Evolutionary conservation across 2,113 vertebrate genomes (phyloP).

Genomic region (Agapornis roseicollis): DNA sequence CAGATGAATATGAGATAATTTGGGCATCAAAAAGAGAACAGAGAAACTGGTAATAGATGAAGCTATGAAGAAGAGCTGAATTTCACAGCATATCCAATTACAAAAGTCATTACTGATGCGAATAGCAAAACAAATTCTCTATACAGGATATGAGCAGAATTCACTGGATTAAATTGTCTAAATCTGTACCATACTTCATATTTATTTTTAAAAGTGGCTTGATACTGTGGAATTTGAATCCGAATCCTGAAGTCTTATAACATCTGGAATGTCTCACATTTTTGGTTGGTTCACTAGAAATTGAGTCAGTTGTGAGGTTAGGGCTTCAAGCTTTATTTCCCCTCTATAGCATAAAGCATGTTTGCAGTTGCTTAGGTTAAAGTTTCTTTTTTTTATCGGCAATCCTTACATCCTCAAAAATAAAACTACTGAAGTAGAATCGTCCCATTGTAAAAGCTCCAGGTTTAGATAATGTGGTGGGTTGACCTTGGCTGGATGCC

Average conservation of each 20-base stretch:
- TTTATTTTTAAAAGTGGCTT: conserved; percentile 1
- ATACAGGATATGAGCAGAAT: conserved; percentile 7
- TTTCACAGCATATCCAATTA: conserved; percentile 27
- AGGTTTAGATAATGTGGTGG: background rate
- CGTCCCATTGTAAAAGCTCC: background rate
- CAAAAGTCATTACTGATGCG: background rate
- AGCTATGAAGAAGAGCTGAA: conserved; percentile 35
- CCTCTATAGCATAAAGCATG: background rate
- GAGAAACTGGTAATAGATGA: background rate
- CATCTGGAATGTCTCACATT: background rate
- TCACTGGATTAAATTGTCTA: conserved; percentile 2
- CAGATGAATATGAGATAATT: conserved; percentile 58
- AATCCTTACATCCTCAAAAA: background rate
- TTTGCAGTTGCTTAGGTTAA: background rate
- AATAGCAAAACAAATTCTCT: background rate
- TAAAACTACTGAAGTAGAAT: background rate
- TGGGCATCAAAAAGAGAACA: conserved; percentile 5
- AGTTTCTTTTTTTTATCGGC: background rate
- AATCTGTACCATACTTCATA: background rate
- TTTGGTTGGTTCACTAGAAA: background rate
- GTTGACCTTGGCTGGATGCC: background rate
- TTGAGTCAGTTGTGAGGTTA: background rate
- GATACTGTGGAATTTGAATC: background rate
- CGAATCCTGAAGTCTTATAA: background rate
- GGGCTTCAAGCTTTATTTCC: background rate